Percentiles rank a stretch among this genome's conserved stretches.
Evolutionary conservation across 2,888 invertebrate species (phyloP).

Genomic region (Caenorhabditis doughertyi): DNA sequence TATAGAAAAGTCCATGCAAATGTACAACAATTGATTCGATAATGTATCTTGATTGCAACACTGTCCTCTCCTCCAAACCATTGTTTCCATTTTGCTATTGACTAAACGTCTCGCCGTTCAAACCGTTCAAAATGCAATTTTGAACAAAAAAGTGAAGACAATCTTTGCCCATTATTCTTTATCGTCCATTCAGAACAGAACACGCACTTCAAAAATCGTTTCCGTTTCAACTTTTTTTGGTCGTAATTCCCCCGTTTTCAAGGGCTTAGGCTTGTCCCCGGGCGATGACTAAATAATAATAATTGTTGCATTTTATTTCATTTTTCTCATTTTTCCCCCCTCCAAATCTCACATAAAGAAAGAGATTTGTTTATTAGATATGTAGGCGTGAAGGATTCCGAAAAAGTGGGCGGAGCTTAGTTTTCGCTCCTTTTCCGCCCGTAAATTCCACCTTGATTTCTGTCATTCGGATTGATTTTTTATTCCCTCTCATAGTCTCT

Average conservation of each 20-base stretch:
- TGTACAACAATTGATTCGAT: too few species aligned
- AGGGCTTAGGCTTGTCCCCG: neutral
- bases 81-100: too few species aligned
- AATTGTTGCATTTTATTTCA: slow-evolving; percentile 1
- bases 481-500: neutral
- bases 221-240: neutral
- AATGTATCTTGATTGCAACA: too few species aligned
- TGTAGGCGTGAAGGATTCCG: neutral
- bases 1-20: too few species aligned
- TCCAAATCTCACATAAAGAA: neutral
- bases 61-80: too few species aligned
- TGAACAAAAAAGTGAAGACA: too few species aligned
- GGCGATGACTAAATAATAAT: neutral
- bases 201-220: neutral
- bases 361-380: slow-evolving; percentile 43
- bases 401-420: slow-evolving; percentile 34
- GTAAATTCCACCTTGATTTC: neutral
- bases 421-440: neutral
- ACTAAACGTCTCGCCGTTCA: too few species aligned
- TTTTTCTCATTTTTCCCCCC: too few species aligned
- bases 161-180: too few species aligned
- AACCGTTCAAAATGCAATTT: too few species aligned
- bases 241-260: neutral
- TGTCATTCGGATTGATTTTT: neutral
- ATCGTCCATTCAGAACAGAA: too few species aligned